Percentiles rank a stretch among this genome's conserved stretches.
These are phyloP conservation scores for Antigone vipio DNA, from an alignment of 2,113 vertebrate species.

Conservation along the genomic window DNA sequence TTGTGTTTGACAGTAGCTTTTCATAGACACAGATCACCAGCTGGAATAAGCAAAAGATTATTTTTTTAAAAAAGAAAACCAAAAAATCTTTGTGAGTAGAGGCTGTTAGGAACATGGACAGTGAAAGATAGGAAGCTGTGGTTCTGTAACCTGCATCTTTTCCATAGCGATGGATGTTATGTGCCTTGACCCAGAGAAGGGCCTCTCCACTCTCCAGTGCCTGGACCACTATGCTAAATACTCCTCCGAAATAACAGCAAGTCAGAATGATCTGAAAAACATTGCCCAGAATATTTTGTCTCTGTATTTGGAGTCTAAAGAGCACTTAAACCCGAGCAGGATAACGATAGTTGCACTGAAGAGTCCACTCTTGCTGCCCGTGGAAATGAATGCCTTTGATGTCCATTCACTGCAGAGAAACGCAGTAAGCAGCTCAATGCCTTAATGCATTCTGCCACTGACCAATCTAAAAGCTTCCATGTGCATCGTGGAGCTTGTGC, in stretches of 20 bases:
- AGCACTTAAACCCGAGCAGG: slow-evolving; percentile 23
- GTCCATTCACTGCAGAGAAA: slow-evolving; percentile 40
- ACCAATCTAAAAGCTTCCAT: slow-evolving; percentile 25
- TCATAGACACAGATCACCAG: background rate
- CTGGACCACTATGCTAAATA: background rate
- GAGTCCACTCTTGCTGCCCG: slow-evolving; percentile 18
- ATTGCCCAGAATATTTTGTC: background rate
- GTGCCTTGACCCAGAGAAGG: background rate
- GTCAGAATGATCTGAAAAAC: background rate
- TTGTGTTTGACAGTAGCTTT: background rate
- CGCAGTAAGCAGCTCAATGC: slow-evolving; percentile 49
- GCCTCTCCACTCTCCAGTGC: background rate
- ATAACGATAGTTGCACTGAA: background rate
- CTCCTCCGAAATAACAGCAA: background rate
- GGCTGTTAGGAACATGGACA: background rate
- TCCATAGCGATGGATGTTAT: accelerated
- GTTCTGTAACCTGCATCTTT: background rate
- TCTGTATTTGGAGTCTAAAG: slow-evolving; percentile 23
- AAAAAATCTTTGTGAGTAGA: background rate
- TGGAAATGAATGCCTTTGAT: slow-evolving; percentile 59
- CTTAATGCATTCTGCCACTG: slow-evolving; percentile 48
- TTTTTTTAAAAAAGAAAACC: background rate
- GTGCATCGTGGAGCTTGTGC: slow-evolving; percentile 28
- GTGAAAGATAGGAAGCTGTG: background rate
- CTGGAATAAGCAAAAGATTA: background rate